These are phyloP conservation scores for Hartigia nigra DNA, from an alignment of 2,888 invertebrate species.

Conservation along the genomic window DNA sequence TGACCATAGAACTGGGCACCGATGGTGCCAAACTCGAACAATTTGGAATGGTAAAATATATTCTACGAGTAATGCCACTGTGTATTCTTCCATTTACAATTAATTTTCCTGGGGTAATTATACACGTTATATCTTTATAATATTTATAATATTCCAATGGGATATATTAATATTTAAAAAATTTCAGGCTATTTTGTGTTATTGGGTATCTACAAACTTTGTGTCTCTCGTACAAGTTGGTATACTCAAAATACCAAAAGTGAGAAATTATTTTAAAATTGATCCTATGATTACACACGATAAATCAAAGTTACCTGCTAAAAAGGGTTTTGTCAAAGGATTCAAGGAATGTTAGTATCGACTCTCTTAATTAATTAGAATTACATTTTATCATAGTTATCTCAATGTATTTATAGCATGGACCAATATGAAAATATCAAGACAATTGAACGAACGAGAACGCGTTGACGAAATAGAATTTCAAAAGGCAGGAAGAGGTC, in stretches of 20 bases:
- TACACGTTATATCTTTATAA: neutral
- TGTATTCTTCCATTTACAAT: conserved; percentile 86
- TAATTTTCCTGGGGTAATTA: conserved; percentile 82
- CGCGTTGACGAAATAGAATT: conserved; percentile 83
- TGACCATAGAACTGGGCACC: conserved; percentile 87
- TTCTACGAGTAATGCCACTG: conserved; percentile 81
- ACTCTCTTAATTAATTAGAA: conserved; percentile 16
- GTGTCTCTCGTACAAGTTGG: conserved; percentile 86
- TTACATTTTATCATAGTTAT: conserved; percentile 10
- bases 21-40: conserved; percentile 77
- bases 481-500: conserved; percentile 85
- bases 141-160: neutral
- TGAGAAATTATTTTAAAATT: conserved; percentile 83
- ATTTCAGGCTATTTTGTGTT: conserved; percentile 80
- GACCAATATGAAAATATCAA: conserved; percentile 83
- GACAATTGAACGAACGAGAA: conserved; percentile 81
- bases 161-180: conserved; percentile 6
- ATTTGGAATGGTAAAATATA: conserved; percentile 78
- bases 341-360: conserved; percentile 79
- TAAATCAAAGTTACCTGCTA: conserved; percentile 70
- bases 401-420: conserved; percentile 8
- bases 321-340: conserved; percentile 82
- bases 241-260: conserved; percentile 78
- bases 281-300: conserved; percentile 67
- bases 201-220: conserved; percentile 91